phyloP scores from a whole-genome alignment of 2,888 invertebrate species.

The Trilocha varians region DNA sequence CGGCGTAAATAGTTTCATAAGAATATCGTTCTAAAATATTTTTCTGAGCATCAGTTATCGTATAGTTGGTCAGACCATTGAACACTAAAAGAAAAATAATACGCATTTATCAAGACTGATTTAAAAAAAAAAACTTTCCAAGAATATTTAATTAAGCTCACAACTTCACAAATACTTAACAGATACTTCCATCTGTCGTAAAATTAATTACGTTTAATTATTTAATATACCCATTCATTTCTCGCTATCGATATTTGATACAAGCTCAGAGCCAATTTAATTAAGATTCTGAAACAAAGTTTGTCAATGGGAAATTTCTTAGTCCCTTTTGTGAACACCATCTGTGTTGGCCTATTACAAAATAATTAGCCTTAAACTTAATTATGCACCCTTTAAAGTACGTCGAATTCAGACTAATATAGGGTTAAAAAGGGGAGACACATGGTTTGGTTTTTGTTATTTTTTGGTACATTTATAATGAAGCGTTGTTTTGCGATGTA shows the following conservation, averaged over 20 bases:
- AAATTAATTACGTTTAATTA: neutral
- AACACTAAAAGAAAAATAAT: no score
- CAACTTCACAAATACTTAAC: neutral
- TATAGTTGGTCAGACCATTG: no score
- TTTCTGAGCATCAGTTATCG: no score
- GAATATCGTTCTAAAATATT: no score
- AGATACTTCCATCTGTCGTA: neutral
- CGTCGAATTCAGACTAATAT: constrained; percentile 64
- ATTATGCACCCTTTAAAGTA: constrained; percentile 71
- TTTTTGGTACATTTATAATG: no score
- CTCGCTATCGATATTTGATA: constrained; percentile 30
- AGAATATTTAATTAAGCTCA: neutral
- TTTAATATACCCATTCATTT: neutral
- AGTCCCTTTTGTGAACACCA: constrained; percentile 46
- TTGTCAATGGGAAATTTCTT: constrained; percentile 43
- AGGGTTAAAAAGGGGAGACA: constrained; percentile 53
- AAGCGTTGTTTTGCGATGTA: no score
- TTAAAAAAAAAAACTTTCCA: constrained; percentile 2
- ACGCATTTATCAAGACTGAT: neutral
- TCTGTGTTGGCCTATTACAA: constrained; percentile 65
- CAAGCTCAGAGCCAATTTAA: constrained; percentile 39
- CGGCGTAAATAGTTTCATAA: no score
- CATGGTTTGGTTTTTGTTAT: constrained; percentile 36
- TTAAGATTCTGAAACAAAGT: constrained; percentile 46
- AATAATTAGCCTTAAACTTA: constrained; percentile 66